Base-by-base conservation (phyloP, 1,140 invertebrate species). In the Drosophila aff. region DNA sequence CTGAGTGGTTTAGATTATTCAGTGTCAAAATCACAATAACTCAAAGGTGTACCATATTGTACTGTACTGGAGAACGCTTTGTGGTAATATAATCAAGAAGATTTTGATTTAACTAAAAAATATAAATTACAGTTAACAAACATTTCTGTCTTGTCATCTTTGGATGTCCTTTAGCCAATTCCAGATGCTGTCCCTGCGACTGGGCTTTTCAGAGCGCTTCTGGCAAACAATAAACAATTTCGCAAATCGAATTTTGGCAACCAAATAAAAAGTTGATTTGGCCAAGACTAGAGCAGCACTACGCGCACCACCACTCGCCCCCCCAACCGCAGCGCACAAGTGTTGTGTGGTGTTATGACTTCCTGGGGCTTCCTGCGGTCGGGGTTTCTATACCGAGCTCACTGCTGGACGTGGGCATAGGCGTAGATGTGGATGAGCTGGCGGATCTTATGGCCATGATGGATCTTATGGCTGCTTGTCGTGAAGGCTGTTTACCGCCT, bases 261-360 rank as follows among this genome's bases (percentile, higher is more conserved):
- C 40, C 52, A 57, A 57, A 57, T 41, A 77, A 52, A 57, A 18
- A 43, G 36, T 58, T 52, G 31, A 64, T 65, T 41, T 43, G n/a
- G 33, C 26, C 68, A 43, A 26, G 31, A 59, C 43, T 57, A 60
- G 46, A 46, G 31, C 38, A 46, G 28, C 16, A 36, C 33, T 26
- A 40, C 26, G 15, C 33, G 23, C 46, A 55, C 8, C 26, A 36
- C 33, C 33, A 38, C 26, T 13, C 33, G 31, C 46, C 40, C 8
- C 53, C 33, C 15, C 52, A 55, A 38, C 21, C 33, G 18, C 28
- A 53, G 50, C 31, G 18, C 52, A 36, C 18, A 15, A 31, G 7
- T 15, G 9, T 16, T 15, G 1, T 40, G n/a, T 43, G n/a, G 38
- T 28, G 53, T 83, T 53, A 86, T 65, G 69, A 75, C 76, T 73